A percentile compares a stretch with the other conserved stretches of the same genome.
phyloP scores from a whole-genome alignment of 2,113 vertebrate genomes.

The Meles meles region DNA sequence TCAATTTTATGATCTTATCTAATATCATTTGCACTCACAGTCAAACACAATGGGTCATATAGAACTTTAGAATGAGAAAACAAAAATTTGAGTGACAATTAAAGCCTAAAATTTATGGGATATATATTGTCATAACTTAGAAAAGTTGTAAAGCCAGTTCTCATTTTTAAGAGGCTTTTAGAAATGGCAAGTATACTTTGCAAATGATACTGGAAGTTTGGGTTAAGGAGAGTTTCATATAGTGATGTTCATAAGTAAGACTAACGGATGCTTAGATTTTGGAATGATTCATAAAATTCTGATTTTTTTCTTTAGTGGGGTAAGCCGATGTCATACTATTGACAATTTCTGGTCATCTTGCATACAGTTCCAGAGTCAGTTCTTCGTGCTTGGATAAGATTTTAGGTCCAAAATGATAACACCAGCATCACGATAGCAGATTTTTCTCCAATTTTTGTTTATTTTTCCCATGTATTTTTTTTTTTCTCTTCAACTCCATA shows the following conservation, averaged over 20 bases:
- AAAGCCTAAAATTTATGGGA: not conserved
- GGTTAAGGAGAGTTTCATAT: not conserved
- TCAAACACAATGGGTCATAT: not conserved
- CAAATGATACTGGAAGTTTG: not conserved
- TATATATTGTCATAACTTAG: not conserved
- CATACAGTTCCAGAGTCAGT: not conserved
- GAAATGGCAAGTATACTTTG: not conserved
- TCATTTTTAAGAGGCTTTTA: not conserved
- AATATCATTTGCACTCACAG: not conserved
- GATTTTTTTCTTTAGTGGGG: not conserved
- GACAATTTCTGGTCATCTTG: not conserved
- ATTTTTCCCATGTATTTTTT: not conserved
- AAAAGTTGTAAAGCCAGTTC: not conserved
- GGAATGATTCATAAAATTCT: not conserved
- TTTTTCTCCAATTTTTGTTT: not conserved
- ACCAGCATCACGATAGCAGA: not conserved
- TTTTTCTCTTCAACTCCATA: not conserved
- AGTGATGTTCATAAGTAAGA: not conserved
- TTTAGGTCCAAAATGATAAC: not conserved
- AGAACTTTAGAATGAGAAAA: not conserved
- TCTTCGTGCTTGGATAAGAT: not conserved
- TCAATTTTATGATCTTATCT: not conserved
- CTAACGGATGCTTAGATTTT: not conserved
- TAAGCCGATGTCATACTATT: not conserved
- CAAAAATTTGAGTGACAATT: not conserved